Base-by-base conservation (phyloP, 2,888 invertebrate genomes). In the Drosophila ustulata region DNA sequence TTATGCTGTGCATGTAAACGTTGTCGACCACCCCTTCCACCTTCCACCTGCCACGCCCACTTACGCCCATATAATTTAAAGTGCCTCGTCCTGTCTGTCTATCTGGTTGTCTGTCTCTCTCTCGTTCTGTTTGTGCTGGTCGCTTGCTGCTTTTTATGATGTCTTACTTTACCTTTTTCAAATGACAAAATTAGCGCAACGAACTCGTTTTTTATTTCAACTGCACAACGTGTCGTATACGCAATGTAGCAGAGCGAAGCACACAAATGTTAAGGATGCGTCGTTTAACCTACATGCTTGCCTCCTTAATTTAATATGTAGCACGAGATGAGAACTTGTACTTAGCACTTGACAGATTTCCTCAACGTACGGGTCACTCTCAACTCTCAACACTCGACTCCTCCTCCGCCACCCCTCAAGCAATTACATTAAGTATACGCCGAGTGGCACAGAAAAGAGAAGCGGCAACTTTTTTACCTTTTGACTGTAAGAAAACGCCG, bases 161-260 rank as follows among this genome's bases (percentile, higher is more conserved):
- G 70, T 64, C 65, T 66, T 63, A 64, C 47, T 69, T 55, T 74
- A 50, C 65, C 67, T 68, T 58, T 59, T 64, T 13, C 49, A 63
- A 58, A 65, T 61, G 66, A 49, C 65, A 52, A 82, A 84, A 88
- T 84, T 84, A 84, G 88, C 86, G 78, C 86, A 86, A 71, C 66
- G 69, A 71, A 71, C 64, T 64, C 66, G 53, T 18, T 68, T 66
- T 41, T 51, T 56, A 46, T 49, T 47, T 61, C 34, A 7, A 49
- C 55, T 8, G 61, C 45, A 4, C 47, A 39, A 77, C 71, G 71
- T 77, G 86, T 64, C 80, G 85, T 77, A 77, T 85, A 63, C 70
- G 77, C 71, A 77, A 82, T 76, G 68, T 74, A 45, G 26, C 52
- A 55, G 56, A 55, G 70, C 70, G 9, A 59, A 57, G 56, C 61